Evolutionary conservation across 1,140 invertebrate genomes (phyloP).

Genomic region (Panagrolaimus sp.): DNA sequence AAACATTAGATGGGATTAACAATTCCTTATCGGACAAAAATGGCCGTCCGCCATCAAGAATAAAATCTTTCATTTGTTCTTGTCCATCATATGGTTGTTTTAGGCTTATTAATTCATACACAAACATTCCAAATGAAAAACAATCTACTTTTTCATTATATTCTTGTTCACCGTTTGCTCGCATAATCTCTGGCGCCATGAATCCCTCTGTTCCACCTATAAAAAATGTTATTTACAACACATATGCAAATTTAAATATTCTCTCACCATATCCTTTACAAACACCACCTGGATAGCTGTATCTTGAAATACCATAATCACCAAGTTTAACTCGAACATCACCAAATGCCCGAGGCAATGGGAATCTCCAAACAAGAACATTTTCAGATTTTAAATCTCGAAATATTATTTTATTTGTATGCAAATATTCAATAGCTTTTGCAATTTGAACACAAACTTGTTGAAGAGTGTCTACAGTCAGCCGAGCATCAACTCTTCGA

Average conservation of each 20-base stretch:
- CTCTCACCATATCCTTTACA: slow-evolving; percentile 83
- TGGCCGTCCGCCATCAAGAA: slow-evolving; percentile 85
- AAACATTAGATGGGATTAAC: slow-evolving; percentile 77
- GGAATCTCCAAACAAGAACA: slow-evolving; percentile 73
- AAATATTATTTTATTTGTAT: slow-evolving; percentile 88
- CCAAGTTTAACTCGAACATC: slow-evolving; percentile 73
- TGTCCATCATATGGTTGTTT: slow-evolving; percentile 88
- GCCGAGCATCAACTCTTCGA: slow-evolving; percentile 71
- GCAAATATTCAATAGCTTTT: slow-evolving; percentile 90
- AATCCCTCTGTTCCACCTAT: slow-evolving; percentile 74
- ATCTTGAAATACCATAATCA: slow-evolving; percentile 55
- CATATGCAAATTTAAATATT: too few species aligned
- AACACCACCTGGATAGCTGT: slow-evolving; percentile 54
- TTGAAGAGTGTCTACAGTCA: slow-evolving; percentile 75
- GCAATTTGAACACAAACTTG: slow-evolving; percentile 79
- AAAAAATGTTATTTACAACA: too few species aligned
- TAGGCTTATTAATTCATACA: slow-evolving; percentile 88
- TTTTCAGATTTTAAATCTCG: slow-evolving; percentile 94
- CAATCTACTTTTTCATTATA: slow-evolving; percentile 98
- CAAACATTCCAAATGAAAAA: slow-evolving; percentile 98
- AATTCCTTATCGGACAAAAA: slow-evolving; percentile 71
- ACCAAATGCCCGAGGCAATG: slow-evolving; percentile 41
- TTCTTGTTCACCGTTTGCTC: slow-evolving; percentile 94
- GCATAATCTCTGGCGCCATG: slow-evolving; percentile 97
- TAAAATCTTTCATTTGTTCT: slow-evolving; percentile 88